Evolutionary conservation across 2,113 vertebrate species (phyloP).

Genomic region (Dasyprocta punctata): DNA sequence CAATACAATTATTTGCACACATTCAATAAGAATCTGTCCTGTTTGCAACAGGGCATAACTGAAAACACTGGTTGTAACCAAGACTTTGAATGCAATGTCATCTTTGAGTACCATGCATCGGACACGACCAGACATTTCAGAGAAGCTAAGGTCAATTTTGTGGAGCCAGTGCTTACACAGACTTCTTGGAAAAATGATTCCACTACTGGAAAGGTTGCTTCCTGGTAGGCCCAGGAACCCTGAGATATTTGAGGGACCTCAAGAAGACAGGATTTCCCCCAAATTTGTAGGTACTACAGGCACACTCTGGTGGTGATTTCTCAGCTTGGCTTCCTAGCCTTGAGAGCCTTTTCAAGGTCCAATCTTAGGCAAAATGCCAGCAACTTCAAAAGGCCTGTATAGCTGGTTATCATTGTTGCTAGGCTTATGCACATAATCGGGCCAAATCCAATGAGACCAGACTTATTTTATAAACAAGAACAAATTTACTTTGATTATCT

Average conservation of each 20-base stretch:
- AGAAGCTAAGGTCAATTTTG: not conserved
- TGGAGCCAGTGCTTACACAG: not conserved
- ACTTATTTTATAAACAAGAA: not conserved
- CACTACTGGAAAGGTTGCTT: not conserved
- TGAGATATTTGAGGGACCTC: not conserved
- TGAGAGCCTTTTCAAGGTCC: not conserved
- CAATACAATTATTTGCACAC: not conserved
- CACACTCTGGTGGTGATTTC: not conserved
- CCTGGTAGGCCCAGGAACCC: not conserved
- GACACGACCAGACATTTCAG: not conserved
- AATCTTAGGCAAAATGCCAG: not conserved
- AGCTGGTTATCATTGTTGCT: not conserved
- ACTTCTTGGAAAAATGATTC: not conserved
- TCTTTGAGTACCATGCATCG: not conserved
- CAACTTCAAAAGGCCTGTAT: not conserved
- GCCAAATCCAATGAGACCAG: not conserved
- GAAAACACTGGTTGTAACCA: not conserved
- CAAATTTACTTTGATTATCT: not conserved
- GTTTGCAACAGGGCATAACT: not conserved
- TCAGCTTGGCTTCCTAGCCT: not conserved
- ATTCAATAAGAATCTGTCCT: not conserved
- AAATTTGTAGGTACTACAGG: not conserved
- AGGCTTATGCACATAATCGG: not conserved
- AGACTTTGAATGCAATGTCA: not conserved
- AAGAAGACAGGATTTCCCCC: not conserved